Conservation (phyloP, 1,140 invertebrate species). For the Atta cephalotes region DNA sequence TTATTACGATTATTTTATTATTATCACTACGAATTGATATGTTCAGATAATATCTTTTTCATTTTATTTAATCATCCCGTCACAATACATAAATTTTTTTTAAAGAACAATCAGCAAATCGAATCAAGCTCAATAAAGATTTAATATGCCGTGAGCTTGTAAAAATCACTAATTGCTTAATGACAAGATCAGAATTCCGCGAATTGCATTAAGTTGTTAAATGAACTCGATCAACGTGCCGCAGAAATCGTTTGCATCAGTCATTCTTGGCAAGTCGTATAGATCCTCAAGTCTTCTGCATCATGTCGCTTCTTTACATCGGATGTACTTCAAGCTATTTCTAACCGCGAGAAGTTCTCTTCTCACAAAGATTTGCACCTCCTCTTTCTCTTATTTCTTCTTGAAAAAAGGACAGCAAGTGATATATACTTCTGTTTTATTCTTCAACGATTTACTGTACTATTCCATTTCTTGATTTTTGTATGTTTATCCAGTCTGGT, state of each 20-base stretch:
- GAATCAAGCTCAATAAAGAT: background rate
- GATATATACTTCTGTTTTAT: background rate
- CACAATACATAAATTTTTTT: background rate
- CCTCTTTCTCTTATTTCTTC: background rate
- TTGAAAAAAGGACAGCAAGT: background rate
- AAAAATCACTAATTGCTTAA: background rate
- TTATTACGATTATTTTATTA: background rate
- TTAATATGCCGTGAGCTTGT: background rate
- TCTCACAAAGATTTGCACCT: constrained; percentile 8
- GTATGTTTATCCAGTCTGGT: constrained; percentile 27
- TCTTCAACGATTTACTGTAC: background rate
- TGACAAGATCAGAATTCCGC: background rate
- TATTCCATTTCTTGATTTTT: constrained; percentile 6
- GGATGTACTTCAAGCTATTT: constrained; percentile 26
- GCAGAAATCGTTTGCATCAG: constrained; percentile 9
- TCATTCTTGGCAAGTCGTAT: constrained; percentile 31
- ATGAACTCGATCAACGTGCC: background rate
- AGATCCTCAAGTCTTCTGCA: constrained; percentile 20
- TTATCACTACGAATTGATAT: background rate
- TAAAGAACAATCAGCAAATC: background rate
- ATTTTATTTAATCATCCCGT: background rate
- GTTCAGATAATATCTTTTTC: background rate
- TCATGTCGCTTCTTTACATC: constrained; percentile 17
- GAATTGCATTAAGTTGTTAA: constrained; percentile 5
- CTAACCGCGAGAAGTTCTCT: constrained; percentile 10